Percentiles rank a stretch among this genome's conserved stretches.
Conservation (phyloP, 2,113 vertebrate species). For the Nothocercus nigrocapillus region DNA sequence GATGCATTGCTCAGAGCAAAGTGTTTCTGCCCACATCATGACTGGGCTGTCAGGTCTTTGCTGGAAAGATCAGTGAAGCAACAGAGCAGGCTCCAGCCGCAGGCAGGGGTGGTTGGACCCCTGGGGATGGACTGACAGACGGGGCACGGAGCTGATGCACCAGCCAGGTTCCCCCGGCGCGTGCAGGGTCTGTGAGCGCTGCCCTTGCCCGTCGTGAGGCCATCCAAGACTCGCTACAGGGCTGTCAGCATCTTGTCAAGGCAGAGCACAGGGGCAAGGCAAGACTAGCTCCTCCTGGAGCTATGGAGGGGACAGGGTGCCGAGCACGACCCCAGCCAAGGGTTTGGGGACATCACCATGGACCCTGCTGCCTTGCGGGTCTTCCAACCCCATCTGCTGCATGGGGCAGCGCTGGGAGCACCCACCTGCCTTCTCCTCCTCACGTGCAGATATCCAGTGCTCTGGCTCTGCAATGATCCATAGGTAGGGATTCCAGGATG, state of each 20-base stretch:
- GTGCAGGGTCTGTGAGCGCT: background rate
- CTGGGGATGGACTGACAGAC: background rate
- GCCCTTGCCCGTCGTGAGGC: fast-evolving
- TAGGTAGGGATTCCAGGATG: fast-evolving
- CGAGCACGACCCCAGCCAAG: background rate
- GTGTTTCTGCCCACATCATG: background rate
- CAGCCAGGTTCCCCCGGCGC: background rate
- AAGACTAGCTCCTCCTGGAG: background rate
- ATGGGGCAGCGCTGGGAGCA: fast-evolving
- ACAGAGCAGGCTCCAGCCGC: fast-evolving
- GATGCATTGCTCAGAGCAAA: background rate
- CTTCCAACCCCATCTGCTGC: background rate
- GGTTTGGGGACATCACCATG: too few relatives aligned
- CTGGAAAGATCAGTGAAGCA: background rate
- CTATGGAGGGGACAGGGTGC: background rate
- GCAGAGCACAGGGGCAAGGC: background rate
- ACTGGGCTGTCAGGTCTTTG: background rate
- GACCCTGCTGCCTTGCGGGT: background rate
- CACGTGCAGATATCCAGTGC: background rate
- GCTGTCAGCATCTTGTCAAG: background rate
- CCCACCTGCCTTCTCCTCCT: background rate
- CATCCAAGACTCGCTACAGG: fast-evolving
- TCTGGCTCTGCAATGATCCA: background rate
- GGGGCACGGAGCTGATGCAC: fast-evolving
- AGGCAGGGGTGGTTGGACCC: fast-evolving